Conservation (phyloP, 2,797 vertebrate species). For the Mustela erminea region DNA sequence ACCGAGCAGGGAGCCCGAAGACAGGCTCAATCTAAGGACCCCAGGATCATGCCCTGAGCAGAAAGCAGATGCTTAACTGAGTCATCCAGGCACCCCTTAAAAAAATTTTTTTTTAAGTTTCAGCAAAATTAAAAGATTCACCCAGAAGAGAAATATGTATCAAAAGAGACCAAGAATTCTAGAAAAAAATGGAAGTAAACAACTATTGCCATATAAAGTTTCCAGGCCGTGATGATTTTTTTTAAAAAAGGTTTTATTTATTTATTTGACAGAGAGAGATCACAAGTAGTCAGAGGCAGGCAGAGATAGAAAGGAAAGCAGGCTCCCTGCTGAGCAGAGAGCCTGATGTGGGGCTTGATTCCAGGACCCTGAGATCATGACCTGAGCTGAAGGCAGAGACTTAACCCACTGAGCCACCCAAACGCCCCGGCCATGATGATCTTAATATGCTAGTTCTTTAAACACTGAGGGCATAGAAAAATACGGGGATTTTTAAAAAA, state of each 20-base stretch:
- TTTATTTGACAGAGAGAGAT: too few species aligned
- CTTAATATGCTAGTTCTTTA: constrained; percentile 2
- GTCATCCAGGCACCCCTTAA: not conserved
- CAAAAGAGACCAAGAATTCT: not conserved
- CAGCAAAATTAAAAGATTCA: not conserved
- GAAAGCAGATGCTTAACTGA: not conserved
- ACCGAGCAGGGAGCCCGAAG: rapidly evolving
- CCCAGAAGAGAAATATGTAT: not conserved
- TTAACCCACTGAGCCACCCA: too few species aligned
- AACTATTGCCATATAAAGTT: constrained; percentile 21
- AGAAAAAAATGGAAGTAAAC: constrained; percentile 53
- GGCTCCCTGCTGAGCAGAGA: too few species aligned
- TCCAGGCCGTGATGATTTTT: not conserved
- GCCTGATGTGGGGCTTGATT: too few species aligned
- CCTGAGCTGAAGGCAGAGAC: too few species aligned
- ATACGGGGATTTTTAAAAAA: not conserved
- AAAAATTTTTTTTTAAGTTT: not conserved
- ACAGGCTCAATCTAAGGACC: not conserved
- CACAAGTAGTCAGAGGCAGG: too few species aligned
- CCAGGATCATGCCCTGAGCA: not conserved
- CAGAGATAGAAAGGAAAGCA: too few species aligned
- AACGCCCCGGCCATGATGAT: not conserved
- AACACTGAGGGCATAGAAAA: not conserved
- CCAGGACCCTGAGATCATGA: too few species aligned
- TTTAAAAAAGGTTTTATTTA: too few species aligned